These are phyloP conservation scores for Eueremaeus valkanovi DNA, from an alignment of 2,888 invertebrate genomes.

Conservation along the genomic window DNA sequence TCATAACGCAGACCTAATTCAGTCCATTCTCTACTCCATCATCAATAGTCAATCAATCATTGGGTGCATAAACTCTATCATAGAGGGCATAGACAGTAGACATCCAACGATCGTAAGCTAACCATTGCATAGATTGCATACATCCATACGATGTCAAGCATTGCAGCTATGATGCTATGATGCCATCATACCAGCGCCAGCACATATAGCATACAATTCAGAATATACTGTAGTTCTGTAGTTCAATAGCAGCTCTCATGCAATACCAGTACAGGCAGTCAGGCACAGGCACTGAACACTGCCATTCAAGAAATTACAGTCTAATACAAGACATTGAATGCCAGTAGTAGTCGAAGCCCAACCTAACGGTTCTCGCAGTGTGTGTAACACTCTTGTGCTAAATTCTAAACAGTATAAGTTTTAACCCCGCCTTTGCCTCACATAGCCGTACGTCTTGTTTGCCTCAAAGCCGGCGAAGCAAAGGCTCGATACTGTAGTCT, in stretches of 20 bases:
- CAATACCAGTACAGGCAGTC: no score
- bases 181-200: background rate
- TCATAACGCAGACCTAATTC: conserved; percentile 16
- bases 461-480: background rate
- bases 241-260: background rate
- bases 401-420: conserved; percentile 3
- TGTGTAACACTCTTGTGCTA: conserved; percentile 18
- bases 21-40: conserved; percentile 11
- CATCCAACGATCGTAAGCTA: background rate
- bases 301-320: no score
- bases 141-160: no score
- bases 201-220: no score
- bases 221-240: no score
- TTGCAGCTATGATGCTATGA: no score
- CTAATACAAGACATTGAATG: conserved; percentile 3
- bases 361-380: conserved; percentile 25
- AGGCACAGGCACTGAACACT: no score
- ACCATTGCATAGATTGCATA: no score
- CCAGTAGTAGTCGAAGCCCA: background rate
- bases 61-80: background rate
- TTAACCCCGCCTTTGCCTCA: conserved; percentile 31
- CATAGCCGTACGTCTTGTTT: background rate
- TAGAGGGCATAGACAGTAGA: conserved; percentile 28
- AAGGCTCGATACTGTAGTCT: no score
- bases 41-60: conserved; percentile 23